Conservation (phyloP, 2,888 invertebrate species). For the Tridacna gigas region DNA sequence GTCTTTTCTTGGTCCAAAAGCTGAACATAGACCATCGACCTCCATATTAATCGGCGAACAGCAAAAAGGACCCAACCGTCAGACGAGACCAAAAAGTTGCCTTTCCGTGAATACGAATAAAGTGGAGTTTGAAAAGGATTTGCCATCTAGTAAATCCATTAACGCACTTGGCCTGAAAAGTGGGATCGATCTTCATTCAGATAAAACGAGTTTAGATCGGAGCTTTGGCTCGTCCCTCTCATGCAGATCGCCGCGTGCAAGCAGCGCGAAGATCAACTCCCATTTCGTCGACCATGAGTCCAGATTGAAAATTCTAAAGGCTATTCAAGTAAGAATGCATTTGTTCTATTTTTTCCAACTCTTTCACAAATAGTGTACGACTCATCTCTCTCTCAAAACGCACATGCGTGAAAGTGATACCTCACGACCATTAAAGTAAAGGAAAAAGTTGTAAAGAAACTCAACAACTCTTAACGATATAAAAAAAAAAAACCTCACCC, state of each 20-base stretch:
- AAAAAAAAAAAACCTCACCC: too few species aligned
- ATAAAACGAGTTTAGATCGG: neutral
- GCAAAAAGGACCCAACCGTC: neutral
- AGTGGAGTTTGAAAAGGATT: neutral
- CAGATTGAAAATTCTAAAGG: conserved; percentile 39
- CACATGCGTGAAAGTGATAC: too few species aligned
- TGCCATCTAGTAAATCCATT: conserved; percentile 1
- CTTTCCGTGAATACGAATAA: neutral
- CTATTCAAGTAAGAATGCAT: conserved; percentile 34
- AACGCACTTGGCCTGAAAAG: neutral
- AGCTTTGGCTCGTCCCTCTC: conserved; percentile 7
- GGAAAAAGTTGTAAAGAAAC: too few species aligned
- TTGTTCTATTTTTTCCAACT: conserved; percentile 9
- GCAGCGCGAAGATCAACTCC: conserved; percentile 6
- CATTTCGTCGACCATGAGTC: conserved; percentile 32
- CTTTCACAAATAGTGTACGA: too few species aligned
- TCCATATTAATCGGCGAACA: neutral
- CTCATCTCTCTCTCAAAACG: too few species aligned
- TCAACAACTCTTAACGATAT: too few species aligned
- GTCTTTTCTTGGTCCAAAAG: neutral
- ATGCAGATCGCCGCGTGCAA: conserved; percentile 2
- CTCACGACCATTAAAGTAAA: too few species aligned
- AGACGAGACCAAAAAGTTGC: neutral
- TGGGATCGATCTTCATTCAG: neutral
- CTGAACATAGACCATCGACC: too few species aligned